A percentile compares a stretch with the other conserved stretches of the same genome.
Conservation (phyloP, 2,113 vertebrate species). For the Cepphus grylle region DNA sequence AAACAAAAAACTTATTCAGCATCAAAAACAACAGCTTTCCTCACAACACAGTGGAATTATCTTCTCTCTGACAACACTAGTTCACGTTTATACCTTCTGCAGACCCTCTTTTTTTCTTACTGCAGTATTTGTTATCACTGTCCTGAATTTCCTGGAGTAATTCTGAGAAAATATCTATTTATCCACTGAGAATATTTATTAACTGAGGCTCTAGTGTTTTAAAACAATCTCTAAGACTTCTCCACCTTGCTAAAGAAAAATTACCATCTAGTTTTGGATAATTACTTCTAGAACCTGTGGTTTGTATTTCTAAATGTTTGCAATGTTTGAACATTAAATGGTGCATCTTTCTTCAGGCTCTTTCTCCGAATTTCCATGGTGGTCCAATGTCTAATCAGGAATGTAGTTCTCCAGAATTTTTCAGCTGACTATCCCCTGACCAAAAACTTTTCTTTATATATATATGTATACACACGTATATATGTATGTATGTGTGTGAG, state of each 20-base stretch:
- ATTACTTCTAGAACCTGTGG: not conserved
- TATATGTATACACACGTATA: too few species aligned
- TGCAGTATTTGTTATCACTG: not conserved
- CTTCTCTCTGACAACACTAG: not conserved
- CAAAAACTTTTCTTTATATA: not conserved
- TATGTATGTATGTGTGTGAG: too few species aligned
- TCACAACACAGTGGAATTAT: not conserved
- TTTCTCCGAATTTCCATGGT: not conserved
- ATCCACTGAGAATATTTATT: not conserved
- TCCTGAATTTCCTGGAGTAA: not conserved
- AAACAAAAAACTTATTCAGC: not conserved
- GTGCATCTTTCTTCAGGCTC: not conserved
- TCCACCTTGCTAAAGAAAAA: not conserved
- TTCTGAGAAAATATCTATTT: not conserved
- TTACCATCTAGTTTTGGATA: not conserved
- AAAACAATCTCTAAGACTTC: not conserved
- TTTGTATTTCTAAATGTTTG: not conserved
- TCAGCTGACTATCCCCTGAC: not conserved
- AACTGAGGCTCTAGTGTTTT: not conserved
- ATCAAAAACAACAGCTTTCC: not conserved
- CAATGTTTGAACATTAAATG: not conserved
- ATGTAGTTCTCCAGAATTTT: not conserved
- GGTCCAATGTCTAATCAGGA: not conserved
- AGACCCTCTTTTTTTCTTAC: not conserved
- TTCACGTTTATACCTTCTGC: not conserved